Base-by-base conservation (phyloP, 2,113 vertebrate genomes). In the Melospiza melodia region DNA sequence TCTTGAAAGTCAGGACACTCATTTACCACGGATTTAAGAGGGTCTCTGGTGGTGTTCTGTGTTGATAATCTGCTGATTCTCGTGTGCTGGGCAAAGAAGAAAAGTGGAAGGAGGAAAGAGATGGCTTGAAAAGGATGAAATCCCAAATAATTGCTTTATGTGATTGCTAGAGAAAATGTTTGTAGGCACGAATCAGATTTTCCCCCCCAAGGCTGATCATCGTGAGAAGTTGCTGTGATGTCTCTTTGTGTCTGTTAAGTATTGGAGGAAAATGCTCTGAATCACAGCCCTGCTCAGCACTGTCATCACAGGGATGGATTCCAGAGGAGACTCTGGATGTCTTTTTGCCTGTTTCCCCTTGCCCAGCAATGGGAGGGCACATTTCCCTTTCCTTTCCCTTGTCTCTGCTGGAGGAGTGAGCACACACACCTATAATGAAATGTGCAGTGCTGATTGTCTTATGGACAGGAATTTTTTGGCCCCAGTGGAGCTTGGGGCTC, bases 1-100 rank as follows among this genome's bases (percentile, higher is more conserved):
- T 91, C 87, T 88, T 90, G 82, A 59, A 93, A 92, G 75, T 93
- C 92, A 90, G 79, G 90, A 71, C 89, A 90, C 43, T 96, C 52
- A 92, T 91, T 83, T 91, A 44, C 17, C 57, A 30, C 0, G 30
- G 90, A 77, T 92, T 96, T 92, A 67, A 91, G 75, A 86, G 75
- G 52, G 83, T 94, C 65, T 96, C 65, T 78, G 81, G 76, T 90
- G 88, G 65, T 91, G 93, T n/a, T 93, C 48, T 75, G 33, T 76
- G n/a, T 44, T 87, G 81, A 79, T 83, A 93, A 95, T 86, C 83
- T 86, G 79, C 21, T 48, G 58, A 41, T 85, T 87, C 65, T 85
- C 8, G 0, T 59, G 44, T 75, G 61, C 57, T 71, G 30, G 75
- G 52, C 75, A 75, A 74, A 74, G 94, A 59, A 84, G 44, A 88